A percentile compares a stretch with the other conserved stretches of the same genome.
Evolutionary conservation across 2,113 vertebrate species (phyloP).

Genomic region (Phalacrocorax brasilianus): DNA sequence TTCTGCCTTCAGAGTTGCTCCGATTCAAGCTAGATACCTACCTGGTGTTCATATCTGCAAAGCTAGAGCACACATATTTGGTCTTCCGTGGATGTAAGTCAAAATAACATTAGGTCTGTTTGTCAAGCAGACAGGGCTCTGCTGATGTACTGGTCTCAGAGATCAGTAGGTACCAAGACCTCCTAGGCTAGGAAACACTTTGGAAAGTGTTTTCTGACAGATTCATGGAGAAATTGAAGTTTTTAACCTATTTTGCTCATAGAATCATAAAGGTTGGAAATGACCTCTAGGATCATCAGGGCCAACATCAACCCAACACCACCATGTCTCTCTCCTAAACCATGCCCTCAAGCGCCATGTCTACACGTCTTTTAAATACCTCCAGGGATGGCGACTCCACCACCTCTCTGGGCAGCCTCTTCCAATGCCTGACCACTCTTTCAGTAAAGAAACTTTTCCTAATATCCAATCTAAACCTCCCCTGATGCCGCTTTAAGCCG

Average conservation of each 20-base stretch:
- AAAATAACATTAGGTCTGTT: neutral
- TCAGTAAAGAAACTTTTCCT: no score
- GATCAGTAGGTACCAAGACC: neutral
- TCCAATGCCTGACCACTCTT: no score
- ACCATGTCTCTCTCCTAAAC: no score
- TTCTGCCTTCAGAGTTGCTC: neutral
- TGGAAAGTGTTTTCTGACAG: neutral
- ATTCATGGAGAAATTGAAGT: neutral
- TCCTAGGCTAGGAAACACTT: neutral
- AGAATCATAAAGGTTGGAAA: no score
- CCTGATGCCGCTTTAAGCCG: no score
- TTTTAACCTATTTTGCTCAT: neutral
- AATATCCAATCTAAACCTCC: no score
- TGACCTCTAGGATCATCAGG: no score
- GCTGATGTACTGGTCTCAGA: neutral
- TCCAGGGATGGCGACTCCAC: no score
- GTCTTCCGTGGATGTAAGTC: neutral
- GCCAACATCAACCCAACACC: no score
- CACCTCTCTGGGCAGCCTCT: no score
- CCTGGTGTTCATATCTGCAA: neutral
- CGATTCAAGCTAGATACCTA: neutral
- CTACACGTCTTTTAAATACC: no score
- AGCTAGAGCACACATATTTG: neutral
- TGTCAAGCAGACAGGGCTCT: neutral
- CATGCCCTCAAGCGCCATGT: no score